Conservation (phyloP, 2,888 invertebrate species). For the Dasypolia templi region DNA sequence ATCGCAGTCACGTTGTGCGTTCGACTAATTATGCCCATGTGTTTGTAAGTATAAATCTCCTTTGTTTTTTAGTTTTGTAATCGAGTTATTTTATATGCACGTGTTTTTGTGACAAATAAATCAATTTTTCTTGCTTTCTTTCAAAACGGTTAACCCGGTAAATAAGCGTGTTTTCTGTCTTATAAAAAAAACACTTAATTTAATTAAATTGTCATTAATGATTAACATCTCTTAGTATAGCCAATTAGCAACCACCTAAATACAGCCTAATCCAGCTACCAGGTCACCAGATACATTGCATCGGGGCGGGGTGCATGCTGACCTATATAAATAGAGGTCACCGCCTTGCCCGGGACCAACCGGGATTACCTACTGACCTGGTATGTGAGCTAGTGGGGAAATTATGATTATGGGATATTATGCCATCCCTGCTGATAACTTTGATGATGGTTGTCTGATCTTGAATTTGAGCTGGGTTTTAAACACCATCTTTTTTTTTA, state of each 20-base stretch:
- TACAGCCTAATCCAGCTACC: not conserved
- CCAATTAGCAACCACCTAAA: not conserved
- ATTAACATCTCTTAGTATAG: not conserved
- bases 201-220: not conserved
- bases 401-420: too few species aligned
- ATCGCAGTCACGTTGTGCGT: too few species aligned
- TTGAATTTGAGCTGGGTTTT: not conserved
- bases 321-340: slow-evolving; percentile 40
- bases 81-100: too few species aligned
- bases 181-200: too few species aligned
- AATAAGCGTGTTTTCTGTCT: too few species aligned
- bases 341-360: slow-evolving; percentile 21
- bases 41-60: too few species aligned
- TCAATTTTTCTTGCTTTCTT: too few species aligned
- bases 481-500: too few species aligned
- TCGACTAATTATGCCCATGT: too few species aligned
- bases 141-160: too few species aligned
- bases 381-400: not conserved
- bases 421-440: not conserved
- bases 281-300: slow-evolving; percentile 31
- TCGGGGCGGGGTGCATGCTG: slow-evolving; percentile 40
- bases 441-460: not conserved
- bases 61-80: too few species aligned
- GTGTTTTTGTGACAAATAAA: too few species aligned
- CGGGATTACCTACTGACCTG: slow-evolving; percentile 19